A percentile compares a stretch with the other conserved stretches of the same genome.
phyloP scores from a whole-genome alignment of 2,888 invertebrate species.

The Cheilosia scutellata region DNA sequence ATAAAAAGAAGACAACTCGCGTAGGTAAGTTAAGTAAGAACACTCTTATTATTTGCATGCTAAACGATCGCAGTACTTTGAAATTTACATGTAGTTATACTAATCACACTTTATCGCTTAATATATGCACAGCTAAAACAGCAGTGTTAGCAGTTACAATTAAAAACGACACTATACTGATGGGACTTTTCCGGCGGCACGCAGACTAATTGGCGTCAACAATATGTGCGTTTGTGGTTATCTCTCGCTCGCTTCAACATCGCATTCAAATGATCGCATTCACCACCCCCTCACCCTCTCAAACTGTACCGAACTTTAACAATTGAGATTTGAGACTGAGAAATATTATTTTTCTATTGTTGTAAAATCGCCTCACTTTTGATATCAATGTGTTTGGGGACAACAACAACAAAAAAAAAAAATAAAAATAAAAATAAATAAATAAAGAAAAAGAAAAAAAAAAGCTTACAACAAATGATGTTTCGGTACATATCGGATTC shows the following conservation, averaged over 20 bases:
- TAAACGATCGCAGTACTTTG: too few species aligned
- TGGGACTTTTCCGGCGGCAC: slow-evolving; percentile 49
- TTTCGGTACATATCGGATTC: slow-evolving; percentile 32
- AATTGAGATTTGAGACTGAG: slow-evolving; percentile 8
- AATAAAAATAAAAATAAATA: slow-evolving; percentile 7
- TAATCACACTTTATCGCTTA: neutral
- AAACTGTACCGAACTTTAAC: slow-evolving; percentile 1
- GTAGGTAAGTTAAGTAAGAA: too few species aligned
- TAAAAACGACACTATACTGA: slow-evolving; percentile 36
- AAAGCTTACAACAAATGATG: slow-evolving; percentile 34
- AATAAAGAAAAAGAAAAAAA: slow-evolving; percentile 3
- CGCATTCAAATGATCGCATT: neutral
- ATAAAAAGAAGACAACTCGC: too few species aligned
- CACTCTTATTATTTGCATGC: too few species aligned
- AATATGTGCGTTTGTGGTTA: slow-evolving; percentile 26
- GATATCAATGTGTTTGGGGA: slow-evolving; percentile 29
- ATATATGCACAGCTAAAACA: slow-evolving; percentile 1
- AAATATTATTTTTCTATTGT: slow-evolving; percentile 51
- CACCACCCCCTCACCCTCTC: neutral
- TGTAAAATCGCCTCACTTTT: slow-evolving; percentile 46
- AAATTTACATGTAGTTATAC: too few species aligned
- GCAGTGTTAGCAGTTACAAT: slow-evolving; percentile 4
- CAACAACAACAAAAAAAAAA: neutral
- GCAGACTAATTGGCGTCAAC: slow-evolving; percentile 58
- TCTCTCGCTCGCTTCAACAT: slow-evolving; percentile 3